Base-by-base conservation (phyloP, 2,888 invertebrate species). In the Lysandra bellargus region DNA sequence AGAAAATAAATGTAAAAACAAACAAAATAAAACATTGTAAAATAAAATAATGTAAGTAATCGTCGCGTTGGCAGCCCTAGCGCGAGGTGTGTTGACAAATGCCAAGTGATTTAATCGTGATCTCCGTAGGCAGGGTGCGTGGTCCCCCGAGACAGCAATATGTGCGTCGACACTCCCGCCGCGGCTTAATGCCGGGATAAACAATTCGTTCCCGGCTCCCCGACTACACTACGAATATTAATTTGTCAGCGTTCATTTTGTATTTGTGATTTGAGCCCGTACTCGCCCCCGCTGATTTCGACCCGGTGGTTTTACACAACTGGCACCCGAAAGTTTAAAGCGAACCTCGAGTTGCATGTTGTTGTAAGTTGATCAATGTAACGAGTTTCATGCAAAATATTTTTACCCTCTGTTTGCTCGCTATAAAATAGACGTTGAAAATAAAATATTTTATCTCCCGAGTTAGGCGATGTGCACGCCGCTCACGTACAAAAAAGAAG, bases 131-230 rank as follows among this genome's bases (percentile, higher is more conserved):
- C 82, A 84, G 85, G 86, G 86, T 83, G 83, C 85, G 85, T 83
- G 82, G 83, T 83, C 85, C 85, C 85, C 85, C 83, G 86, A 85
- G 88, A 86, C 84, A 82, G 86, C 89, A 89, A 90, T 91, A 90
- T 90, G 90, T 89, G 88, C 90, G 88, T 88, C 88, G 86, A 87
- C 88, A 88, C 88, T 88, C 87, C 85, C 85, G 89, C 86, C 85
- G 86, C 86, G 87, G 87, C 87, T 89, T 91, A 90, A 91, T 90
- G 87, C 89, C 86, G 88, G 86, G 88, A 89, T 92, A 92, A 92
- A 89, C 89, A 89, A 93, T 93, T 92, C 87, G 92, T 90, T 90
- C 87, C 88, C 85, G 87, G 90, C 90, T 89, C 87, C 85, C 86
- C 88, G 80, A 88, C 89, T 88, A 87, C 86, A 88, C 85, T 69